phyloP scores from a whole-genome alignment of 2,797 vertebrate genomes.

The Trachops cirrhosus region DNA sequence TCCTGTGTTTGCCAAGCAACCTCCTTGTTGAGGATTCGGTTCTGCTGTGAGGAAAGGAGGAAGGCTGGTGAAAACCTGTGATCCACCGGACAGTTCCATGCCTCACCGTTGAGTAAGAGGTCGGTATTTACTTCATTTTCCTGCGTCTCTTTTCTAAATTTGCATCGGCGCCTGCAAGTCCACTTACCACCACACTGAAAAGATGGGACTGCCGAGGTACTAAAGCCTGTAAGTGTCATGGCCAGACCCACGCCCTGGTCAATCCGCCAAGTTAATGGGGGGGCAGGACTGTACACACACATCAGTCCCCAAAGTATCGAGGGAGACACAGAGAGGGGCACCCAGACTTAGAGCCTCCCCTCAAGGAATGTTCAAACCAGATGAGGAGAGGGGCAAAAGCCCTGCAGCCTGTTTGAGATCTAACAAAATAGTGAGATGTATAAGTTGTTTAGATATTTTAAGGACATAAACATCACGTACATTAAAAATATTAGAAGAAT shows the following conservation, averaged over 20 bases:
- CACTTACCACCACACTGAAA: not conserved
- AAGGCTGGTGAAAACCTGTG: not conserved
- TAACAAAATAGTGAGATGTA: not conserved
- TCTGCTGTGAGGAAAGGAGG: not conserved
- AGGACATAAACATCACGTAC: not conserved
- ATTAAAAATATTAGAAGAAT: not conserved
- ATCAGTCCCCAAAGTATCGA: not conserved
- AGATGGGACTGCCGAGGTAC: not conserved
- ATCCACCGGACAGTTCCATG: not conserved
- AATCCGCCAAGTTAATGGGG: not conserved
- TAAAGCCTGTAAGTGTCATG: not conserved
- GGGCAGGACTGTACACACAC: not conserved
- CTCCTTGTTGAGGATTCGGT: not conserved
- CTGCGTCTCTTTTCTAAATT: not conserved
- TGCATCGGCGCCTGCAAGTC: not conserved
- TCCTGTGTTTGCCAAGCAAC: not conserved
- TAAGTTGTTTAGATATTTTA: not conserved
- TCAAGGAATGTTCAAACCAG: not conserved
- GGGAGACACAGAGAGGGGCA: not conserved
- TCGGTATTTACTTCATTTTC: not conserved
- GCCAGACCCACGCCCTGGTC: not conserved
- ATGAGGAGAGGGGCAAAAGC: not conserved
- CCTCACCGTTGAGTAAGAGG: not conserved
- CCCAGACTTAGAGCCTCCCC: not conserved
- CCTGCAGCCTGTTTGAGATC: not conserved